These are phyloP conservation scores for Lacerta viridis DNA, from an alignment of 2,797 vertebrate genomes.

Conservation along the genomic window DNA sequence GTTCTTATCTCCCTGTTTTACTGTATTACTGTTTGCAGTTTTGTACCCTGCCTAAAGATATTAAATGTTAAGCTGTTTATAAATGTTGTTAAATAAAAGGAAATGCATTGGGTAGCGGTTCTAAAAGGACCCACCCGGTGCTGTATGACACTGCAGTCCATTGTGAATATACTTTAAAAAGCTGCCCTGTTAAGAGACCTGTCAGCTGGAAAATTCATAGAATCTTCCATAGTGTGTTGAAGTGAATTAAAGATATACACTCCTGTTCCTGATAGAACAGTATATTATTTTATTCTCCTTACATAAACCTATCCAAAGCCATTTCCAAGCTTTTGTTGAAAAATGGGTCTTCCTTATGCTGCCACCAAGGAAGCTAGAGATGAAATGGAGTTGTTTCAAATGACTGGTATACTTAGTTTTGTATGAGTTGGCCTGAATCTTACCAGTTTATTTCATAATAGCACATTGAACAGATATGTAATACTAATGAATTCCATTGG, in stretches of 20 bases:
- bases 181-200: not conserved
- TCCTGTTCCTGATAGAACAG: not conserved
- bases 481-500: not conserved
- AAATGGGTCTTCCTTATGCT: not conserved
- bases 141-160: not conserved
- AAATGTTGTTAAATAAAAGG: too few relatives aligned
- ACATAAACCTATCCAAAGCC: slow-evolving; percentile 27
- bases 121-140: slow-evolving; percentile 43
- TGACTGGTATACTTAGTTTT: slow-evolving; percentile 35
- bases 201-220: slow-evolving; percentile 27
- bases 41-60: too few relatives aligned
- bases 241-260: not conserved
- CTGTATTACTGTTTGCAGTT: too few relatives aligned
- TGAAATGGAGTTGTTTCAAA: slow-evolving; percentile 33
- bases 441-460: slow-evolving; percentile 46
- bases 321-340: not conserved
- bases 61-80: too few relatives aligned
- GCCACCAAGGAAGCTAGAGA: slow-evolving; percentile 15
- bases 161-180: not conserved
- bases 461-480: slow-evolving; percentile 40
- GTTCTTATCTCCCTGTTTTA: too few relatives aligned
- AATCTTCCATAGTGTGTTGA: slow-evolving; percentile 14
- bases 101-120: not conserved
- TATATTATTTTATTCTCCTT: slow-evolving; percentile 12
- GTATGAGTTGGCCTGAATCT: slow-evolving; percentile 35